phyloP scores from a whole-genome alignment of 2,113 vertebrate species.

The Varanus komodoensis region DNA sequence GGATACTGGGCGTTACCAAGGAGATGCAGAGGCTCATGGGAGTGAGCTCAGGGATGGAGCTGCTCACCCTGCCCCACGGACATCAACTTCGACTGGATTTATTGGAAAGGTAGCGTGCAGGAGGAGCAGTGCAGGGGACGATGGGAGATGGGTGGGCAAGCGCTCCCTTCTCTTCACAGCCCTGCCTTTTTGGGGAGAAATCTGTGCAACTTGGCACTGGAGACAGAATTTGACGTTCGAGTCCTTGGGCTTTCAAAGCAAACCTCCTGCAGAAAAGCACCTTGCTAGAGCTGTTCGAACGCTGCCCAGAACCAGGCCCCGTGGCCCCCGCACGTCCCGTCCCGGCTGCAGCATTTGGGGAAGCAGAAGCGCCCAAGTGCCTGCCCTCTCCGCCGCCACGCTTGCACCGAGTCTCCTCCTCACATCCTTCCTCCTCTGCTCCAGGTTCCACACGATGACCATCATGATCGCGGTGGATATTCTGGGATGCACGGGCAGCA shows the following conservation, averaged over 20 bases:
- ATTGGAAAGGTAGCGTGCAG: slow-evolving; percentile 89
- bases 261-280: background rate
- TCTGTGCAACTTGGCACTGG: no score
- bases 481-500: slow-evolving; percentile 94
- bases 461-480: slow-evolving; percentile 98
- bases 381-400: no score
- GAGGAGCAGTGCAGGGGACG: rapidly evolving
- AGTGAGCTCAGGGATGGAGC: slow-evolving; percentile 94
- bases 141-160: background rate
- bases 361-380: background rate
- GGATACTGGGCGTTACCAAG: slow-evolving; percentile 92
- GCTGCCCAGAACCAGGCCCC: background rate
- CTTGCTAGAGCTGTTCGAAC: background rate
- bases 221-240: background rate
- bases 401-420: no score
- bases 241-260: background rate
- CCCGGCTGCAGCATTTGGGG: background rate
- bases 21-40: slow-evolving; percentile 98
- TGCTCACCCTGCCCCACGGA: slow-evolving; percentile 96
- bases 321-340: no score
- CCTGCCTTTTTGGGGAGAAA: background rate
- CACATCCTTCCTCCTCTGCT: rapidly evolving
- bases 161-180: background rate
- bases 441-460: slow-evolving; percentile 97
- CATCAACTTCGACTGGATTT: slow-evolving; percentile 96